Evolutionary conservation across 2,113 vertebrate species (phyloP), one percentile per base, ranked within the genome.

Genomic region (Jaculus jaculus): DNA sequence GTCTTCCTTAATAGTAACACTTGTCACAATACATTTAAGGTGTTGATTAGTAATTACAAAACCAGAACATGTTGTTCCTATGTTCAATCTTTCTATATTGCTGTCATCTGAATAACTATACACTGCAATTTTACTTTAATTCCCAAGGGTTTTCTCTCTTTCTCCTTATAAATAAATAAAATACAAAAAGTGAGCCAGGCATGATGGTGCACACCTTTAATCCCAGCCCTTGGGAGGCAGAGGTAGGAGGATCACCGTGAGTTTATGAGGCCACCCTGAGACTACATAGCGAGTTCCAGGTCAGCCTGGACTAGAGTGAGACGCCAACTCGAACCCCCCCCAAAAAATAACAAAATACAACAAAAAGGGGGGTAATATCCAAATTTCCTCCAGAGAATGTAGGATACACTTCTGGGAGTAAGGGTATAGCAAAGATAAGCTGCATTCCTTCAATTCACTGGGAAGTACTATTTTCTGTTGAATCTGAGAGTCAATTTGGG

Each of bases 1-100:
- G 34, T 63, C 34, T 80, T n/a, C 84, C 24, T 84, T 94, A 93
- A 63, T 88, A 71, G 87, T 13, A 58, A 86, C 65, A 69, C 21
- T 16, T 74, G 28, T 39, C 34, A 74, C 21, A 66, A 80, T 72
- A 81, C 13, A 84, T 21, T 79, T 51, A 87, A 74, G 9, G 13
- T 74, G 74, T 83, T 90, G 79, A 87, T 63, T 84, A 90, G 72
- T 72, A 63, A 63, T 78, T 58, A 37, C 15, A 79, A 87, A 92
- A 84, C 0, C 66, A 5, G 23, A 92, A 81, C 9, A 81, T 30
- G 51, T 0, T 71, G 13, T 71, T 95, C 77, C 34, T 26, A 69
- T 17, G 15, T 47, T 89, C 73, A 81, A 79, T 30, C 74, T 54
- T 90, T 92, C 92, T 61, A 91, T 26, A 83, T 9, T 78, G n/a